Evolutionary conservation across 2,113 vertebrate species (phyloP), one percentile per base, ranked within the genome.

Genomic region (Melozone crissalis): DNA sequence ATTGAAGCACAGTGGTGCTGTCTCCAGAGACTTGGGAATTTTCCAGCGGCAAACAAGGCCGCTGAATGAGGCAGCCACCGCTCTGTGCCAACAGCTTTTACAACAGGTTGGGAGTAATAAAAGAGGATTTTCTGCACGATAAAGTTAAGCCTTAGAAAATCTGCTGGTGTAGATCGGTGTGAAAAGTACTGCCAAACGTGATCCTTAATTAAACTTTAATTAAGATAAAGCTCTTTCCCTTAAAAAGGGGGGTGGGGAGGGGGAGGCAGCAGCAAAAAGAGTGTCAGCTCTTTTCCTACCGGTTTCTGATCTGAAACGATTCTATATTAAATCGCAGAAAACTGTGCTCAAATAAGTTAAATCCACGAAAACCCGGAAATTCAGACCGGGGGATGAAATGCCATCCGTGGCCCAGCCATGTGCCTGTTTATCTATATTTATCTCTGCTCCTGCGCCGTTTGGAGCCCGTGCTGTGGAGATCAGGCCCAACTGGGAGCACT

Each of bases 141-240:
- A 98, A 99, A 99, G 99, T 99, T 99, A 99, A 99, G 99, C 99
- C 99, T 98, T 97, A 97, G 98, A 99, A 99, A 99, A 99, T 99
- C 99, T 99, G 99, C 99, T 99, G 99, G 99, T 99, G 99, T 99
- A 99, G 99, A 99, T 99, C 98, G 98, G 98, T 98, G 98, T 99
- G 99, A 99, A 99, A 99, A 99, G 98, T 99, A 98, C 99, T 98
- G 99, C 99, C 99, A 99, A 99, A 99, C 98, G 99, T 99, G 99
- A 99, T 99, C 99, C 99, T 99, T 99, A 99, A 99, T 99, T 99
- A 99, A 99, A 99, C 99, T 99, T 99, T 99, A 99, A 99, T 99
- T 99, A 99, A 99, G 99, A 99, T 99, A 99, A 99, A 99, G 98
- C 98, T 98, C 98, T 98, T 97, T 94, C 97, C 97, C 97, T 98